Evolutionary conservation across 2,797 vertebrate species (phyloP), one percentile per base, ranked within the genome.

Genomic region (Nannoperca obscura): DNA sequence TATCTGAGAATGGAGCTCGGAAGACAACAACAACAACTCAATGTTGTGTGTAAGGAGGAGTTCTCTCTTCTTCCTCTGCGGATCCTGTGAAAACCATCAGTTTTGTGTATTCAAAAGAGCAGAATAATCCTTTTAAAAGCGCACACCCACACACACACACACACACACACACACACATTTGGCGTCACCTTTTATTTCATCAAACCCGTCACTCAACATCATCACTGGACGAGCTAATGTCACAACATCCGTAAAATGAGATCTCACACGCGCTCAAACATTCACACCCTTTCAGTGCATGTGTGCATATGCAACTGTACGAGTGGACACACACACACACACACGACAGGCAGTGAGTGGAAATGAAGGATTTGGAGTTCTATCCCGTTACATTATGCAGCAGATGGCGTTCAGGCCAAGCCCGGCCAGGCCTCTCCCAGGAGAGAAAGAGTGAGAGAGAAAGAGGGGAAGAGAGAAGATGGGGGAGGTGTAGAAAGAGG

Each of bases 321-420:
- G 79, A 88, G 86, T 81, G 83, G 80, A 80, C 82, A 81, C 84
- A 74, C 84, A 74, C 84, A 71, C 91, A 85, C 85, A 84, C 91
- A 85, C 85, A 84, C 91, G 94, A 95, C 94, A 95, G 91, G 89
- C 94, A 95, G 92, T 85, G 94, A 94, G 95, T 95, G 94, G 94
- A 94, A 95, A 95, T 95, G 94, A 95, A 95, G 93, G 94, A 95
- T 95, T 95, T 95, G 94, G 93, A 95, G 94, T 94, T 96, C 94
- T 93, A 93, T 94, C 94, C 94, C 92, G 93, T 93, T 94, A 94
- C 95, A 95, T 96, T 95, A 96, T 94, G 93, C 94, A 94, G 94
- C 94, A 95, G 94, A 94, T 96, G 95, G 95, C 90, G 92, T 94
- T 92, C 94, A 95, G 95, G 94, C 94, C 92, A 76, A 92, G 94